Base-by-base conservation (phyloP, 2,797 vertebrate genomes). In the Phataginus tricuspis region DNA sequence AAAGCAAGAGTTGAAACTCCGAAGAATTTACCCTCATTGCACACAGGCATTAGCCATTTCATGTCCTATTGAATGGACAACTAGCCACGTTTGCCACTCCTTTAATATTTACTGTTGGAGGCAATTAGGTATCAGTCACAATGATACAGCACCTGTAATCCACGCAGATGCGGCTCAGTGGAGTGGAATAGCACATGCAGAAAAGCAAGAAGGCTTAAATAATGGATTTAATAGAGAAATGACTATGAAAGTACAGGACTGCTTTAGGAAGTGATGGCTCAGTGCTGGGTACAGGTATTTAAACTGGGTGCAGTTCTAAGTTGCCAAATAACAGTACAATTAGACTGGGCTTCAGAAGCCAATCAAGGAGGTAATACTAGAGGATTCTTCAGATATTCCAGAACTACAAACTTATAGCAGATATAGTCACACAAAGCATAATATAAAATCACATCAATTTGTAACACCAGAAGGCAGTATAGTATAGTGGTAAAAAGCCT, bases 51-150 rank as follows among this genome's bases (percentile, higher is more conserved):
- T 71, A 90, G 88, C 29, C 96, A 96, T 96, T 85, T 55, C 5
- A 4, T 63, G 68, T 96, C 82, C 78, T 77, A 90, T 4, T 37
- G 75, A 98, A 95, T 0, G 23, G 97, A 91, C 64, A 87, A 68
- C 34, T 64, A 91, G 80, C 97, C 59, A 78, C 31, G 25, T 83
- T 92, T 82, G 69, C 88, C 77, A 59, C 75, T 14, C 53, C 68
- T 92, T 94, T 85, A 74, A 39, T 39, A 66, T 96, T 97, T 91
- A 51, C 66, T 1, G 0, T 80, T 51, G 69, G 97, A 97, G 86
- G 85, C 97, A 97, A 87, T 87, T 94, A 96, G 45, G 49, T 66
- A 97, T 96, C 80, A 71, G 97, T 93, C n/a, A 91, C 90, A 96
- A 82, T 51, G 49, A 92, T 34, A n/a, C 1, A 5, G 15, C 23